Evolutionary conservation across 2,888 invertebrate genomes (phyloP).

Genomic region (Balanococcus diminutus): DNA sequence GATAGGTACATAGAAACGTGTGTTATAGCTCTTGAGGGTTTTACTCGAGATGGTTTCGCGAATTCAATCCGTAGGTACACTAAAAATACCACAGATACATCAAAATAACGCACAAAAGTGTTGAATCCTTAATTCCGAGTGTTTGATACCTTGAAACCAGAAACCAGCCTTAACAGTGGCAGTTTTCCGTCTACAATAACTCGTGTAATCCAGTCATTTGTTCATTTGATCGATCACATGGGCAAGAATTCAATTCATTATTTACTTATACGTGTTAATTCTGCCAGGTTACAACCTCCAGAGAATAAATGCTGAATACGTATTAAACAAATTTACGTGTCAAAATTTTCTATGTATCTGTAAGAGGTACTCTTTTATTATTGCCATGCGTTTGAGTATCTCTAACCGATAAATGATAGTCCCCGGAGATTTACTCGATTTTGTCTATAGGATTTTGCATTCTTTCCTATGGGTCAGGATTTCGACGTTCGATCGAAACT

Average conservation of each 20-base stretch:
- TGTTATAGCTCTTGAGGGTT: not conserved
- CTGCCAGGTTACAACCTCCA: not conserved
- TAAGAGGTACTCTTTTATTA: not conserved
- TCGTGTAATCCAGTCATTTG: conserved; percentile 18
- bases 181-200: not conserved
- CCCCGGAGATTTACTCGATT: not conserved
- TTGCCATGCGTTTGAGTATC: conserved; percentile 4
- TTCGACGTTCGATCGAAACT: not conserved
- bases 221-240: conserved; percentile 31
- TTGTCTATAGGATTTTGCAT: not conserved
- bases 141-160: not conserved
- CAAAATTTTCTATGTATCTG: not conserved
- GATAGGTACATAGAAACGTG: not conserved
- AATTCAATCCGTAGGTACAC: not conserved
- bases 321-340: conserved; percentile 23
- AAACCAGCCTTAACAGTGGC: conserved; percentile 25
- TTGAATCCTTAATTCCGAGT: not conserved
- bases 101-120: conserved; percentile 25
- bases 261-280: conserved; percentile 18
- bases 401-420: conserved; percentile 24
- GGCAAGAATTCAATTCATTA: conserved; percentile 19
- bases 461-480: not conserved
- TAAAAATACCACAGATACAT: conserved; percentile 27
- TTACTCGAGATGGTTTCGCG: not conserved
- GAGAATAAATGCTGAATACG: conserved; percentile 9